Evolutionary conservation across 2,113 vertebrate species (phyloP), one percentile per base, ranked within the genome.

Genomic region (Silurus glanis): DNA sequence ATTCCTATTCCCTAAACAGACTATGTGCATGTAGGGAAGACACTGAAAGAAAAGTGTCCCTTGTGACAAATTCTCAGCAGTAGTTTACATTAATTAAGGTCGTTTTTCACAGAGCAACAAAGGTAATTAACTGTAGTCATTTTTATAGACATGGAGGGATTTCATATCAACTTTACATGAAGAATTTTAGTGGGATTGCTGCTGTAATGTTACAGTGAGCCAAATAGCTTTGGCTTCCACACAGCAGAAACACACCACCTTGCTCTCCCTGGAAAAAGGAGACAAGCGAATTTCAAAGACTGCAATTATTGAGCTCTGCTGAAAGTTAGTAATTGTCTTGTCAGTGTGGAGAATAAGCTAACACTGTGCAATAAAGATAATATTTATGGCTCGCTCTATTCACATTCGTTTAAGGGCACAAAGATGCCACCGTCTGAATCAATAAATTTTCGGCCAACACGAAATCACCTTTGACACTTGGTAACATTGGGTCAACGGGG

Each of bases 11-110:
- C 82, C 66, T 79, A 59, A 89, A 84, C 79, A 81, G 80, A 67
- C 66, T 47, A 7, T 80, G 61, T 9, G 23, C 74, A 61, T 75
- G 61, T 67, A 80, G 82, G 61, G 28, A 72, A 84, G 83, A 59
- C 85, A 25, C 56, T 64, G 59, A 55, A 71, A 82, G 56, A 80
- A 5, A 23, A 25, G 71, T 58, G 59, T 89, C 89, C 88, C 88
- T 59, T 16, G 85, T 67, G 90, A 89, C 88, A 83, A 87, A 89
- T 88, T 84, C 88, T 87, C 85, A 84, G 19, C 79, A 80, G 86
- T 75, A 86, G 85, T 88, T 91, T 89, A 90, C 89, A 90, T 87
- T 91, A 88, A 92, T 92, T 90, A 92, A 86, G 82, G 79, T 66
- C 83, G 62, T 86, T 83, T 86, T 86, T 85, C 47, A 14, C 80